Evolutionary conservation across 2,797 vertebrate genomes (phyloP), one percentile per base, ranked within the genome.

Genomic region (Melanotaenia boesemani): DNA sequence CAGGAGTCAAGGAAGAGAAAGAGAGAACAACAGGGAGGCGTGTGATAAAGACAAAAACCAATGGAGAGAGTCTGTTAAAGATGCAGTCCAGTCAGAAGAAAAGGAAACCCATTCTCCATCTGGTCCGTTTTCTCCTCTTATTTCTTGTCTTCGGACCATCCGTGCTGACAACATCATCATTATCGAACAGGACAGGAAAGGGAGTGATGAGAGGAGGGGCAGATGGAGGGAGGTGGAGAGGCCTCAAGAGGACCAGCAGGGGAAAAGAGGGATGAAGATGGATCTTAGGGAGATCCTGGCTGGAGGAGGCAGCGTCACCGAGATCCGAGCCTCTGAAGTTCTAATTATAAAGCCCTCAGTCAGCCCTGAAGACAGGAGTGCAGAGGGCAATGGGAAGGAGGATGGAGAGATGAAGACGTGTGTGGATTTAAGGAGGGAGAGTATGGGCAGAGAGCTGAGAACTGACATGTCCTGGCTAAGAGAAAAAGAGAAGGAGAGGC

Each of bases 121-220:
- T 0, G 59, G 63, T 75, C 71, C 83, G 0, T 83, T 80, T 56
- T 65, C 88, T 5, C 70, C 90, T 6, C 18, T 62, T 0, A 64
- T 79, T 6, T 72, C 93, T 0, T 86, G 92, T 58, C 85, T 95
- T 13, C 89, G 91, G 6, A 94, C 94, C 13, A 92, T 95, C 56
- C 88, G 93, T 22, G 95, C 94, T 0, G 93, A 96, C 63, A 96
- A 96, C 39, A 93, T 96, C 62, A 95, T 95, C 76, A 95, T 95
- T 66, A 95, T 95, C 0, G 94, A 96, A 66, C 92, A 93, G 52
- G 93, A 95, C 3, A 83, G 87, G 7, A 92, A 81, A 34, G 36
- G 71, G 3, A 81, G 66, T 0, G 85, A 92, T 2, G 90, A 93
- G 52, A 88, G 68, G 60, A 74, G 72, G 63, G 26, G 71, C 4